Percentiles rank a stretch among this genome's conserved stretches.
These are phyloP conservation scores for Dipodomys spectabilis DNA, from an alignment of 2,113 vertebrate species.

Conservation along the genomic window DNA sequence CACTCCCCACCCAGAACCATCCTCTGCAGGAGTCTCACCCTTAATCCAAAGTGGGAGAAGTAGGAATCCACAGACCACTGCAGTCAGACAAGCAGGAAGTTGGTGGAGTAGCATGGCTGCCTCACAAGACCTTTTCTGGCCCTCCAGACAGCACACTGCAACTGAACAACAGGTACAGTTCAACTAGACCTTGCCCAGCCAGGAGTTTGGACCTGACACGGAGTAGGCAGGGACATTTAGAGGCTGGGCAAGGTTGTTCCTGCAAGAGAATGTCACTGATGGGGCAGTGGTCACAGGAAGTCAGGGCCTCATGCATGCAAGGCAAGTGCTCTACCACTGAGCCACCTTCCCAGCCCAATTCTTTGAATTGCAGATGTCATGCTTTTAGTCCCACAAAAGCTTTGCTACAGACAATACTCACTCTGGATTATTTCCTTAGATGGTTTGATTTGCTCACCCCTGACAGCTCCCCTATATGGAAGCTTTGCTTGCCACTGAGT, in stretches of 20 bases:
- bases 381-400: too few species aligned
- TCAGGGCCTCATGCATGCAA: not conserved
- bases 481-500: too few species aligned
- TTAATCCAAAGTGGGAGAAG: not conserved
- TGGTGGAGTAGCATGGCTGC: not conserved
- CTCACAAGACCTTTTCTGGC: not conserved
- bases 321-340: too few species aligned
- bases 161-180: not conserved
- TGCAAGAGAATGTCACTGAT: rapidly evolving
- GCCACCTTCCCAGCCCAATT: too few species aligned
- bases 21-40: not conserved
- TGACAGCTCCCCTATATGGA: too few species aligned
- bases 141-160: too few species aligned
- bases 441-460: too few species aligned
- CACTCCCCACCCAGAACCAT: too few species aligned
- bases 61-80: not conserved
- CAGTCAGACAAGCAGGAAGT: not conserved
- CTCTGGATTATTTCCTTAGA: too few species aligned
- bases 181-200: rapidly evolving
- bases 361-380: too few species aligned
- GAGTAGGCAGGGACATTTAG: not conserved
- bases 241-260: too few species aligned
- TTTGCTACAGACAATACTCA: too few species aligned
- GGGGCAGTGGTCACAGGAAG: not conserved
- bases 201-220: not conserved